Evolutionary conservation across 1,140 invertebrate species (phyloP), one percentile per base, ranked within the genome.

Genomic region (Bombus cullumanus): DNA sequence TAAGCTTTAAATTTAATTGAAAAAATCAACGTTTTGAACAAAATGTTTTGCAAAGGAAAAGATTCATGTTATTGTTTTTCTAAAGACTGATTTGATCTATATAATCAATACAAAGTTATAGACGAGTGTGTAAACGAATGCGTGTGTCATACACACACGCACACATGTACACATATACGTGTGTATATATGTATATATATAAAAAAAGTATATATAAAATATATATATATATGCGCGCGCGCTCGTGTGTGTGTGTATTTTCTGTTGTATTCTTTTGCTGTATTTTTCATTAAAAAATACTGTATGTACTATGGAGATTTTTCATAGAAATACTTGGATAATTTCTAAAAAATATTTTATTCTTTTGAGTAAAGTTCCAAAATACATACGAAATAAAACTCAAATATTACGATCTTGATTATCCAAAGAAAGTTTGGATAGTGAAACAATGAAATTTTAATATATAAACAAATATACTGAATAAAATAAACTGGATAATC

Each of bases 251-350:
- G 66, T 80, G 68, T 84, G 59, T 57, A 69, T 80, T 53, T 85
- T 85, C 76, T 72, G 83, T 85, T 85, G 83, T 85, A 85, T 80
- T 85, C 39, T 74, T 85, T 85, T 85, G 22, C 43, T 80, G 79
- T 81, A 81, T 75, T 74, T 74, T 62, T 81, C 53, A 66, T 81
- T 85, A 47, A 39, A 59, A 80, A 22, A 62, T 71, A 47, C 47
- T 80, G 77, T 59, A 34, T 59, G 75, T 69, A 62, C 69, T 79
- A 84, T 18, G 66, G 4, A 72, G 2, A 80, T 18, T 59, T 79
- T 39, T 84, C 76, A 15, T 47, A 53, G 41, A 59, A 47, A 3
- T 66, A 75, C 15, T 82, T 47, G 3, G 15, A 69, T 78, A 43
- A 57, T 41, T 69, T 31, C n/a, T 77, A 37, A 62, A 12, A 71